Conservation (phyloP, 2,888 invertebrate species). For the Lasioglossum vierecki region DNA sequence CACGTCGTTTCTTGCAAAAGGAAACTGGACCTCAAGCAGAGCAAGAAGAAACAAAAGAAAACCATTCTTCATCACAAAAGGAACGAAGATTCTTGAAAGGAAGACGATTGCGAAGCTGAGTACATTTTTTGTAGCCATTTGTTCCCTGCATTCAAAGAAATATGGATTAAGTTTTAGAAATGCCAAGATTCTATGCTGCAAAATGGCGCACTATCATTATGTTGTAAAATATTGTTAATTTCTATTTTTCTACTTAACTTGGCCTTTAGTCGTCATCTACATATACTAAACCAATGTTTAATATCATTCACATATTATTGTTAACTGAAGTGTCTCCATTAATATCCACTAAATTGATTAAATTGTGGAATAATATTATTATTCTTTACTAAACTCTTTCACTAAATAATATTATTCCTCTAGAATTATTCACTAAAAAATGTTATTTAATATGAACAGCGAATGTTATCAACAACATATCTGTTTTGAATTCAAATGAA, state of each 20-base stretch:
- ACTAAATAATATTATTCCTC: too few relatives aligned
- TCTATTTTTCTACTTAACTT: background rate
- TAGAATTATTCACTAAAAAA: too few relatives aligned
- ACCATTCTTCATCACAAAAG: background rate
- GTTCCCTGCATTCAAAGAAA: background rate
- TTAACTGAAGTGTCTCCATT: background rate
- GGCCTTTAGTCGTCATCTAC: background rate
- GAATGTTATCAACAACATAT: background rate
- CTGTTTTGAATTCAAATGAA: background rate
- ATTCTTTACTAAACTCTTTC: too few relatives aligned
- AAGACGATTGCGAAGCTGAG: background rate
- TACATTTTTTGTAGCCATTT: conserved; percentile 1
- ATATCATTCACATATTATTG: background rate
- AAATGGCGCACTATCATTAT: background rate
- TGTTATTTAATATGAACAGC: too few relatives aligned
- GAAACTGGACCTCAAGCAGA: background rate
- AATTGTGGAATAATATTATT: too few relatives aligned
- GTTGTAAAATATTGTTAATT: background rate
- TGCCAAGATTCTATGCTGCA: background rate
- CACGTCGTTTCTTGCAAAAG: background rate
- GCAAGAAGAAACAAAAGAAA: background rate
- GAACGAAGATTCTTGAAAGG: conserved; percentile 1
- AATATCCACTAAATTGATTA: background rate
- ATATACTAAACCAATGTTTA: background rate
- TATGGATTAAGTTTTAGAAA: background rate